Evolutionary conservation across 2,113 vertebrate genomes (phyloP).

Genomic region (Boleophthalmus pectinirostris): DNA sequence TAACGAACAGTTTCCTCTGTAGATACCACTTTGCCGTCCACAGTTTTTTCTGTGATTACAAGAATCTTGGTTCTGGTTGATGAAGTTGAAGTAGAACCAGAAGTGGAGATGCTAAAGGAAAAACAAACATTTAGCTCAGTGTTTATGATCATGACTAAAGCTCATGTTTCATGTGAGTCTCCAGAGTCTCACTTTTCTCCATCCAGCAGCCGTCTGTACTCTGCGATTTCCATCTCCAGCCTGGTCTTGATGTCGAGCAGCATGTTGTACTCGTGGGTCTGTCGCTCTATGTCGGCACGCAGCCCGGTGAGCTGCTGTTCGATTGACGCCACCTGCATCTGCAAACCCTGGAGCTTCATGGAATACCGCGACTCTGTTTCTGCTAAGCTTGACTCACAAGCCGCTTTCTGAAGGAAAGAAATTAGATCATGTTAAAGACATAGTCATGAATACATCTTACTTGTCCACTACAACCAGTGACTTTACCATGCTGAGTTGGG

Average conservation of each 20-base stretch:
- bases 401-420: conserved; percentile 76
- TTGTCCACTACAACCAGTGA: background rate
- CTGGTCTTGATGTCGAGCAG: conserved; percentile 87
- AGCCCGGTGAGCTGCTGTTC: conserved; percentile 77
- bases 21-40: conserved; percentile 65
- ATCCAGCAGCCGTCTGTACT: conserved; percentile 86
- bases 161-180: background rate
- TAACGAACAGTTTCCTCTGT: background rate
- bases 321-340: too few species aligned
- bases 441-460: background rate
- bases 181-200: conserved; percentile 72
- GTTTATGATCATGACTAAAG: background rate
- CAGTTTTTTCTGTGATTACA: conserved; percentile 63
- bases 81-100: background rate
- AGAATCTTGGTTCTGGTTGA: conserved; percentile 25
- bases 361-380: conserved; percentile 86
- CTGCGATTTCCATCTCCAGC: conserved; percentile 87
- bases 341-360: conserved; percentile 78
- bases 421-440: background rate
- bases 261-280: conserved; percentile 82
- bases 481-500: conserved; percentile 86
- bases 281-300: conserved; percentile 76
- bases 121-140: background rate
- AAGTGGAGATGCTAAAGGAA: background rate
- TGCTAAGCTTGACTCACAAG: conserved; percentile 80